These are phyloP conservation scores for Coluber constrictor DNA, from an alignment of 2,797 vertebrate genomes.

Conservation along the genomic window DNA sequence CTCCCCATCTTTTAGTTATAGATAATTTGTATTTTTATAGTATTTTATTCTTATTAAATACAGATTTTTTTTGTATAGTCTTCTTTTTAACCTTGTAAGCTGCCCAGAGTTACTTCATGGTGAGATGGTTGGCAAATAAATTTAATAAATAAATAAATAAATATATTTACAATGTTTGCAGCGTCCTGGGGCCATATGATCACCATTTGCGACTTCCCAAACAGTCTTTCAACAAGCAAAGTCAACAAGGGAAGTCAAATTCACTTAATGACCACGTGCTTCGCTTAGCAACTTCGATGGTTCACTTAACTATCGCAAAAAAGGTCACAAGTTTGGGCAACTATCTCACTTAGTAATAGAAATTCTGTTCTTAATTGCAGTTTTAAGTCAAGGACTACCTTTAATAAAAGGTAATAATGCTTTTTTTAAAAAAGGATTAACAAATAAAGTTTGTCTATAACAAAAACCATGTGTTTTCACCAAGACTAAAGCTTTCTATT, in stretches of 20 bases:
- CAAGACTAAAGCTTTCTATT: background rate
- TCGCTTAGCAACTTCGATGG: background rate
- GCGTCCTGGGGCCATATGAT: background rate
- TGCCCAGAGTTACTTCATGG: too few relatives aligned
- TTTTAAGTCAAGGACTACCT: background rate
- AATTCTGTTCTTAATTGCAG: background rate
- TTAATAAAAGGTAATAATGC: background rate
- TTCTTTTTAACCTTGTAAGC: background rate
- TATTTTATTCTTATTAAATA: too few relatives aligned
- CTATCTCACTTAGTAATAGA: background rate
- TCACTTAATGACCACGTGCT: background rate
- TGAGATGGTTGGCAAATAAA: too few relatives aligned
- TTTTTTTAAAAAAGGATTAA: background rate
- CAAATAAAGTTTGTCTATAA: background rate
- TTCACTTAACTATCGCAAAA: background rate
- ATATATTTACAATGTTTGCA: too few relatives aligned
- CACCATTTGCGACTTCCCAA: background rate
- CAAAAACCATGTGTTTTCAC: background rate
- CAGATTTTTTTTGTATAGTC: background rate
- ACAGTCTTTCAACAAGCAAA: background rate
- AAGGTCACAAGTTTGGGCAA: background rate
- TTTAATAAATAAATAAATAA: too few relatives aligned
- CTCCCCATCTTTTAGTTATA: background rate
- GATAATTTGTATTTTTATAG: background rate
- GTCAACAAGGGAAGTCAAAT: background rate